Evolutionary conservation across 2,888 invertebrate genomes (phyloP).

Genomic region (Dryobota labecula): DNA sequence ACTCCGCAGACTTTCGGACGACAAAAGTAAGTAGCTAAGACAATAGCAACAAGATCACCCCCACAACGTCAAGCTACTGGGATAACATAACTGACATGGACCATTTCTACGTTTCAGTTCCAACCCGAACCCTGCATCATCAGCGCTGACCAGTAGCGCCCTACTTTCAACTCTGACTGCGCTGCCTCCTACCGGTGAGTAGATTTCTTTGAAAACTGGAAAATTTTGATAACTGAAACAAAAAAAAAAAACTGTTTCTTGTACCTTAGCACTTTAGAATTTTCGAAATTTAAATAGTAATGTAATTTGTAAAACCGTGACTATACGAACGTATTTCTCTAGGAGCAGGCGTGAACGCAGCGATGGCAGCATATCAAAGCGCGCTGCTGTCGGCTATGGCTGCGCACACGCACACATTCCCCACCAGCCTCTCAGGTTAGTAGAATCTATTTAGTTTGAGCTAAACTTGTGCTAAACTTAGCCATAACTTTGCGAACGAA

Average conservation of each 20-base stretch:
- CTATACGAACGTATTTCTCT: conserved; percentile 39
- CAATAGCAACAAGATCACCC: neutral
- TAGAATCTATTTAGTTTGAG: conserved; percentile 17
- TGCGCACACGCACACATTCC: conserved; percentile 87
- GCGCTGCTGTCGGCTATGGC: conserved; percentile 89
- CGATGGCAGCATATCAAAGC: conserved; percentile 89
- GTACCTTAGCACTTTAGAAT: neutral
- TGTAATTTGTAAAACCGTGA: neutral
- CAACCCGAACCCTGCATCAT: conserved; percentile 79
- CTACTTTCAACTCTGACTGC: conserved; percentile 85
- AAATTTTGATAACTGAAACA: neutral
- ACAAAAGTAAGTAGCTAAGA: conserved; percentile 79
- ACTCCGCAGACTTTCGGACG: conserved; percentile 88
- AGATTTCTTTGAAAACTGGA: neutral
- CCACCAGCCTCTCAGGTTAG: conserved; percentile 81
- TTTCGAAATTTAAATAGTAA: neutral
- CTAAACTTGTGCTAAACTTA: neutral
- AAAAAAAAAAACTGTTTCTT: too few relatives aligned
- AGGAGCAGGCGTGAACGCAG: conserved; percentile 87
- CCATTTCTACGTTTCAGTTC: conserved; percentile 74
- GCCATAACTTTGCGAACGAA: neutral
- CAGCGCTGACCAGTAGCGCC: conserved; percentile 84
- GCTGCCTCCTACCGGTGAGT: conserved; percentile 85
- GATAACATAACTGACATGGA: conserved; percentile 9
- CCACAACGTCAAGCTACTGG: neutral